Conservation (phyloP, 2,113 vertebrate genomes). For the Plectropomus leopardus region DNA sequence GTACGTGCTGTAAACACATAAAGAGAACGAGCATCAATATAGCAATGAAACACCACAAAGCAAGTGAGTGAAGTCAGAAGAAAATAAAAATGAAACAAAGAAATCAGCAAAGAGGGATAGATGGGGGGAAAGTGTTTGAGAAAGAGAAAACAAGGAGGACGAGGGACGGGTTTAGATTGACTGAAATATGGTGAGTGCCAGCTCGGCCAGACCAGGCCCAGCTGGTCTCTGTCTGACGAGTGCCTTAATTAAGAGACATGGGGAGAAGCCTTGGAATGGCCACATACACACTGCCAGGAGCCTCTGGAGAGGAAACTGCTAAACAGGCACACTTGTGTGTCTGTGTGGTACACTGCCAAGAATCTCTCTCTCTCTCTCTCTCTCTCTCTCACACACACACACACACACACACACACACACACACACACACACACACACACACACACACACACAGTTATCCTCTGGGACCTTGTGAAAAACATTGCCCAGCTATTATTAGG, state of each 20-base stretch:
- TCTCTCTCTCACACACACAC: too few relatives aligned
- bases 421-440: slow-evolving; percentile 20
- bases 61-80: background rate
- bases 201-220: slow-evolving; percentile 78
- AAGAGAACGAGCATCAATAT: background rate
- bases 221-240: slow-evolving; percentile 81
- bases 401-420: slow-evolving; percentile 12
- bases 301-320: slow-evolving; percentile 78
- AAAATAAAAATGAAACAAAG: background rate
- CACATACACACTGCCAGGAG: slow-evolving; percentile 69
- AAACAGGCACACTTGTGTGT: slow-evolving; percentile 72
- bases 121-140: slow-evolving; percentile 12
- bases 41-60: background rate
- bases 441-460: slow-evolving; percentile 26
- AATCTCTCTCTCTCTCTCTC: too few relatives aligned
- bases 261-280: slow-evolving; percentile 74
- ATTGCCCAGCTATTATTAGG: slow-evolving; percentile 77
- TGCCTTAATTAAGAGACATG: slow-evolving; percentile 84
- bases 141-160: background rate
- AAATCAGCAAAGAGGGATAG: background rate
- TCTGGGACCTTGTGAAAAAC: slow-evolving; percentile 74
- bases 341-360: slow-evolving; percentile 71
- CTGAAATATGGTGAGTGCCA: slow-evolving; percentile 71
- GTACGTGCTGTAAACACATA: slow-evolving; percentile 4
- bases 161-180: slow-evolving; percentile 39